Evolutionary conservation across 2,113 vertebrate species (phyloP), one percentile per base, ranked within the genome.

Genomic region (Apeltes quadracus): DNA sequence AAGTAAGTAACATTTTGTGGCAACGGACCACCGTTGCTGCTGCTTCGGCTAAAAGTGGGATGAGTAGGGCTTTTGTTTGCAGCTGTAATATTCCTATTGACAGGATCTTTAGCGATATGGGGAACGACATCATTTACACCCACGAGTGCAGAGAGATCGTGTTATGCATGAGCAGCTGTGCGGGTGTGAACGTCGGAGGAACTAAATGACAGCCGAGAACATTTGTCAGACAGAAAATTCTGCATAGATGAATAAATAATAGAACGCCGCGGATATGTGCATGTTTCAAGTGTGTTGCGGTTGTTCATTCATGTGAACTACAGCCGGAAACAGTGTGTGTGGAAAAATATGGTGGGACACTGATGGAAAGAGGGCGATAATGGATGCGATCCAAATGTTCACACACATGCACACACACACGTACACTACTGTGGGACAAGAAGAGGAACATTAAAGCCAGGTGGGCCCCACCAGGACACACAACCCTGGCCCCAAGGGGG

Each of bases 101-200:
- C 44, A 46, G 44, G 58, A 5, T 72, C 51, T 62, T 63, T 82
- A 82, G 81, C 84, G 75, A 71, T 56, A 76, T 51, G 53, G 61
- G 25, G 61, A 75, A 78, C 56, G 62, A 63, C 69, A 82, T 71
- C 1, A 78, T 84, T 69, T 72, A 62, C 69, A 73, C 32, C 56
- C 4, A 16, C 46, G 57, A 7, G 29, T 54, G 73, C 56, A 78
- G 20, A 39, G 43, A 58, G 58, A 54, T 25, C 74, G 84, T 88
- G 62, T 69, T 81, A 85, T 89, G 87, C 84, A 89, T 88, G 87
- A 90, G 83, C 87, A 90, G 89, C 82, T 89, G 89, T 69, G 70
- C 68, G 58, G 76, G 65, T 79, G 78, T 67, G 75, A 61, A 68
- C 34, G 27, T 53, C 43, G 61, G 32, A 71, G 84, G 73, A 80